Conservation (phyloP, 2,888 invertebrate species). For the Salpingus planirostris region DNA sequence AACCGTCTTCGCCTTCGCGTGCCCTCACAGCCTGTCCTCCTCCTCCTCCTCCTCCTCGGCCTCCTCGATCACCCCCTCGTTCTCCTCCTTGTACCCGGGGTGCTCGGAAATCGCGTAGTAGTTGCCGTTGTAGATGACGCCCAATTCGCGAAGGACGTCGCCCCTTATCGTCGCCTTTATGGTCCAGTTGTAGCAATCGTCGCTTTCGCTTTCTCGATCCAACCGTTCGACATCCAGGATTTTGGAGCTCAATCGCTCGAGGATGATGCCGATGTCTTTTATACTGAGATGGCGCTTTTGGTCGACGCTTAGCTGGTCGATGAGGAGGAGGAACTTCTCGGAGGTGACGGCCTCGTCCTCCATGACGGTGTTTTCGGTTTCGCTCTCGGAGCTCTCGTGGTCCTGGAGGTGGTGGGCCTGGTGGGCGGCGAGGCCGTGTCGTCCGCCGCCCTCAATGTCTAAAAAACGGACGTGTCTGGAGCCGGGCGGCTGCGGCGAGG, state of each 20-base stretch:
- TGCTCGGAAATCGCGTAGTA: slow-evolving; percentile 93
- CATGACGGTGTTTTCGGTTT: slow-evolving; percentile 87
- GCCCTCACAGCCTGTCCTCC: slow-evolving; percentile 51
- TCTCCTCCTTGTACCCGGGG: slow-evolving; percentile 86
- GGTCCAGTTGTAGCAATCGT: slow-evolving; percentile 94
- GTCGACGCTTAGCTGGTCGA: slow-evolving; percentile 87
- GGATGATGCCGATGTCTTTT: slow-evolving; percentile 90
- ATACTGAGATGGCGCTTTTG: slow-evolving; percentile 87
- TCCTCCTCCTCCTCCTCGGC: slow-evolving; percentile 76
- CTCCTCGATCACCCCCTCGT: slow-evolving; percentile 77
- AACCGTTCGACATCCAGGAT: slow-evolving; percentile 88
- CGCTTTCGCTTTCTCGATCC: slow-evolving; percentile 85
- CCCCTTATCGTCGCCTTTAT: slow-evolving; percentile 92
- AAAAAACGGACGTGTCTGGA: slow-evolving; percentile 79
- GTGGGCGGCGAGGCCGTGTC: slow-evolving; percentile 31
- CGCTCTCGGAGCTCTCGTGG: slow-evolving; percentile 84
- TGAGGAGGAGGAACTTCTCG: slow-evolving; percentile 85
- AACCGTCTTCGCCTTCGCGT: slow-evolving; percentile 11
- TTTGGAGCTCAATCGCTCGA: slow-evolving; percentile 85
- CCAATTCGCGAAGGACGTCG: slow-evolving; percentile 81
- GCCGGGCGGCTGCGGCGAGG: slow-evolving; percentile 45
- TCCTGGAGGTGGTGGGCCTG: no score
- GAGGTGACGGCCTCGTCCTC: slow-evolving; percentile 85
- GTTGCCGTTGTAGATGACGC: slow-evolving; percentile 91
- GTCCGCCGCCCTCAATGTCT: slow-evolving; percentile 57